These are phyloP conservation scores for Coenonympha glycerion DNA, from an alignment of 2,888 invertebrate species.

Conservation along the genomic window DNA sequence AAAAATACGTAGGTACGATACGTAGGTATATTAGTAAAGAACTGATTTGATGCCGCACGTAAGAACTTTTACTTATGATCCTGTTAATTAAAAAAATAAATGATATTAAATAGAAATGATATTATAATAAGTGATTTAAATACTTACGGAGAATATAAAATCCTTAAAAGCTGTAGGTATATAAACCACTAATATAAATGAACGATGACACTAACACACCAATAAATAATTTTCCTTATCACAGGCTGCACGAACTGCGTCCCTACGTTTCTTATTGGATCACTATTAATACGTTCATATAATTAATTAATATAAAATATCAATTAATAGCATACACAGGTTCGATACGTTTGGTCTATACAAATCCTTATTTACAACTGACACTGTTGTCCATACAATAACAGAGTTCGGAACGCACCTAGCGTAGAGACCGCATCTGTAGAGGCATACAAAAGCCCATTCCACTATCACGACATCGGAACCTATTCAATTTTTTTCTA, in stretches of 20 bases:
- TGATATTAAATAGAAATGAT: too few species aligned
- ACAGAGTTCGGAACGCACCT: constrained; percentile 59
- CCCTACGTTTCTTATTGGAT: constrained; percentile 60
- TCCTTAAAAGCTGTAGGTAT: constrained; percentile 49
- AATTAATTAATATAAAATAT: constrained; percentile 31
- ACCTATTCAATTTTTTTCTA: constrained; percentile 55
- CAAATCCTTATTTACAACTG: constrained; percentile 77
- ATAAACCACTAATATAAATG: constrained; percentile 47
- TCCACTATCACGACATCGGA: constrained; percentile 55
- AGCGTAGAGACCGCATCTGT: constrained; percentile 64
- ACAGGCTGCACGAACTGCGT: constrained; percentile 47
- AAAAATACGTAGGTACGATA: too few species aligned
- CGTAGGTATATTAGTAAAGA: too few species aligned
- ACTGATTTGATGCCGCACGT: too few species aligned
- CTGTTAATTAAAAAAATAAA: too few species aligned
- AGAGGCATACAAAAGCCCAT: constrained; percentile 51
- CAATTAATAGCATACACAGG: constrained; percentile 49
- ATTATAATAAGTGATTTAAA: constrained; percentile 19
- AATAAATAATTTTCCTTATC: constrained; percentile 55
- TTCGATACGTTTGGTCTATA: constrained; percentile 72
- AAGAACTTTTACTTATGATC: too few species aligned
- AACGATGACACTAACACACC: constrained; percentile 57
- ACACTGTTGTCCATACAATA: constrained; percentile 70
- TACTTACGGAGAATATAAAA: constrained; percentile 56
- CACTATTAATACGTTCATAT: constrained; percentile 40